Base-by-base conservation (phyloP, 2,113 vertebrate genomes). In the Cynopterus brachyotis region DNA sequence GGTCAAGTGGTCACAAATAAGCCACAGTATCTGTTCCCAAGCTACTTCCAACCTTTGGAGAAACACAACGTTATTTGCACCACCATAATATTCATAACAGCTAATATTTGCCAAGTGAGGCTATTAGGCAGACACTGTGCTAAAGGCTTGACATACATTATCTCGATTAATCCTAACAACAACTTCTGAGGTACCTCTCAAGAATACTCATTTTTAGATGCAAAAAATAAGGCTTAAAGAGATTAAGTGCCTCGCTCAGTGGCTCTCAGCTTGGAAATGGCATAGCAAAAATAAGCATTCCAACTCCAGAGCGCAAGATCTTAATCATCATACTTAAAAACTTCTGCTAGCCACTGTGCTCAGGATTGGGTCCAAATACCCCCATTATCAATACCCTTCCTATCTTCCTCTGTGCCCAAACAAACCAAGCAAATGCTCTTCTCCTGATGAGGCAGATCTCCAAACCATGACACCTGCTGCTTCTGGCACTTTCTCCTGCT, bases 381-480 rank as follows among this genome's bases (percentile, higher is more conserved):
- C 93, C 47, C 76, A 60, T 67, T 92, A 72, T 60, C 64, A 69
- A 6, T 72, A 73, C 70, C 64, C 82, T 91, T 87, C 64, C 72
- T 72, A 24, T 80, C 37, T 93, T 60, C 75, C 2, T 42, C 26
- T 95, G 4, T 89, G 66, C 11, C 24, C 76, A 24, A 72, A 69
- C 40, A 64, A 84, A 76, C 28, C 9, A 94, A 87, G 72, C 32
- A 91, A 67, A 89, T 35, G 26, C 4, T 86, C 30, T 82, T 40
- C 42, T 37, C 35, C n/a, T 19, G 16, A 45, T 64, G 26, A 72
- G 62, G 75, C 62, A 60, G 15, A 11, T 53, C 53, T 78, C n/a
- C 62, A 82, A 59, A 42, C n/a, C 50, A 92, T 94, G 59, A 91
- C 53, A 82, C 90, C 72, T 94, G 32, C 75, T 94, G 81, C 40